Evolutionary conservation across 2,797 vertebrate genomes (phyloP), one percentile per base, ranked within the genome.

Genomic region (Hydrocynus forskahlii): DNA sequence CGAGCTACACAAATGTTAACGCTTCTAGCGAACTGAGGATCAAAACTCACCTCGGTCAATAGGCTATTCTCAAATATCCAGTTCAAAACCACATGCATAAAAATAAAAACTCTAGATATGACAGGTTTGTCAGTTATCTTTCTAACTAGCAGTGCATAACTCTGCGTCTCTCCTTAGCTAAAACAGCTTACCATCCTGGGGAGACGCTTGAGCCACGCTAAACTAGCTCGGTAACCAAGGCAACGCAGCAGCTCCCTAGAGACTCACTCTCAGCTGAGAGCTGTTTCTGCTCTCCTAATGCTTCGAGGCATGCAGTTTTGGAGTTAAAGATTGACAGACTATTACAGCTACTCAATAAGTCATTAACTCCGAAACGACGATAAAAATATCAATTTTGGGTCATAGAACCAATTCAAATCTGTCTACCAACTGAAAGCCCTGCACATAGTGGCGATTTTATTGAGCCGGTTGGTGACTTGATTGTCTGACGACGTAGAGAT

Each of bases 151-250:
- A 64, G 1, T 14, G 16, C 14, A 62, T 25, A 23, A 63, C 45
- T 68, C 8, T 10, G 38, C 29, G 45, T n/a, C 23, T 19, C 38
- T 48, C 17, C 1, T n/a, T 38, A 75, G 79, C 79, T 64, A 71
- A 59, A 21, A 43, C 62, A 76, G 73, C 75, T 48, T 38, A 69
- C 23, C n/a, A 76, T 21, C 60, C 38, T 62, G 23, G 21, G n/a
- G 14, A 64, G 40, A 54, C 7, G 50, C 40, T 16, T 62, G 73
- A 60, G 75, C 40, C 62, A 75, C 21, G 21, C 64, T 48, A 62
- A 40, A 72, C 80, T 82, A 77, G 75, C 68, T 35, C 48, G 66
- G 80, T 82, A 72, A 77, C 80, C 80, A 82, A 73, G 80, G 68
- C 75, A 82, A 81, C 80, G 55, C 16, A 35, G 10, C 68, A 64